These are phyloP conservation scores for Temnothorax unifasciatus DNA, from an alignment of 2,888 invertebrate genomes.

Conservation along the genomic window DNA sequence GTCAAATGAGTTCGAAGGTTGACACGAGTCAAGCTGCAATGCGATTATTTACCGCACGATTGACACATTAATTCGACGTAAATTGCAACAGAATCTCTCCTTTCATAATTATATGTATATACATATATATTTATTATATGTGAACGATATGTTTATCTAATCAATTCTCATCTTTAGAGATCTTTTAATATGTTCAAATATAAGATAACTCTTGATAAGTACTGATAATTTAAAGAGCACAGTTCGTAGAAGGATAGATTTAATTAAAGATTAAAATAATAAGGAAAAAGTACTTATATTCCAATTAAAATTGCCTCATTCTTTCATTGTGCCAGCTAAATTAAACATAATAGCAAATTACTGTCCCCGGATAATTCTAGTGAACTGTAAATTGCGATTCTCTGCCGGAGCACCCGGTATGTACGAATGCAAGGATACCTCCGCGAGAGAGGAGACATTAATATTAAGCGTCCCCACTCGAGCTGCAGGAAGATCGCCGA, in stretches of 20 bases:
- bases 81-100: slow-evolving; percentile 8
- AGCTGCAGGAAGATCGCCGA: slow-evolving; percentile 74
- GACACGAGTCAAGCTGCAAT: slow-evolving; percentile 42
- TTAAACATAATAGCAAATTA: not conserved
- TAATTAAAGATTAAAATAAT: not conserved
- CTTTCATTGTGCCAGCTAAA: not conserved
- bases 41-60: slow-evolving; percentile 38
- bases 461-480: slow-evolving; percentile 80
- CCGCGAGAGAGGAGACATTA: slow-evolving; percentile 79
- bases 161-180: not conserved
- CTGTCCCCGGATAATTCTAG: not conserved
- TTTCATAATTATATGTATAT: not conserved
- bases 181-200: not conserved
- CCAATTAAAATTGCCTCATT: not conserved
- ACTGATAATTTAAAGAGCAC: not conserved
- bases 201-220: not conserved
- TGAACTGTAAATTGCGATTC: not conserved
- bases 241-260: not conserved
- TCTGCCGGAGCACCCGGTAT: slow-evolving; percentile 74
- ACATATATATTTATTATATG: not conserved
- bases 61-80: slow-evolving; percentile 38
- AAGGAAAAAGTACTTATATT: not conserved
- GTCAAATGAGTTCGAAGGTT: slow-evolving; percentile 48
- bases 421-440: slow-evolving; percentile 73
- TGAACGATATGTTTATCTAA: too few species aligned